Evolutionary conservation across 2,888 invertebrate species (phyloP).

Genomic region (Apotomis turbidana): DNA sequence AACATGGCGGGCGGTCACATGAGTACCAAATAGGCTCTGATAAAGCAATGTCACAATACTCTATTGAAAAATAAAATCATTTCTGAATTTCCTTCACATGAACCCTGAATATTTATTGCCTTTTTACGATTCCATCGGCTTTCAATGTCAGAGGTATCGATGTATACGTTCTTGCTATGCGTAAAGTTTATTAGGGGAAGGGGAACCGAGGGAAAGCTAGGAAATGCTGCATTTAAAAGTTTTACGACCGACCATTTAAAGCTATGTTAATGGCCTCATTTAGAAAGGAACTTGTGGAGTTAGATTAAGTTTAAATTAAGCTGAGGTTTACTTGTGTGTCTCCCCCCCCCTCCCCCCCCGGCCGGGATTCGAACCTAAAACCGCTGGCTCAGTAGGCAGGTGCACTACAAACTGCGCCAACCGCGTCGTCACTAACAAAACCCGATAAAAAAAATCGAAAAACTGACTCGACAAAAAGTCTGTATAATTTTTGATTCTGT

Average conservation of each 20-base stretch:
- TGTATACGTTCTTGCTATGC: constrained; percentile 7
- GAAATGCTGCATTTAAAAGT: constrained; percentile 11
- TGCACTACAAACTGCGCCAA: no score
- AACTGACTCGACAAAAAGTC: no score
- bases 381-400: no score
- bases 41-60: no score
- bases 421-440: no score
- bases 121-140: constrained; percentile 30
- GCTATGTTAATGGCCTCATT: constrained; percentile 12
- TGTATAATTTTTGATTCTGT: no score
- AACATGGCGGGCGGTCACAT: no score
- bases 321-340: not conserved
- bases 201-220: constrained; percentile 6
- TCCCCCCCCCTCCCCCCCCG: no score
- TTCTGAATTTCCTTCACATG: not conserved
- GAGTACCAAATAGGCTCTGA: no score
- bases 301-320: constrained; percentile 4
- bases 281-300: constrained; percentile 1
- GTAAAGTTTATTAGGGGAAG: constrained; percentile 15
- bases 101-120: constrained; percentile 11
- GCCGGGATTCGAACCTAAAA: no score
- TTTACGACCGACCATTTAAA: constrained; percentile 21
- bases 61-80: no score
- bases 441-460: no score
- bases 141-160: constrained; percentile 23